Evolutionary conservation across 1,140 invertebrate species (phyloP), one percentile per base, ranked within the genome.

Genomic region (Ceratitis capitata): DNA sequence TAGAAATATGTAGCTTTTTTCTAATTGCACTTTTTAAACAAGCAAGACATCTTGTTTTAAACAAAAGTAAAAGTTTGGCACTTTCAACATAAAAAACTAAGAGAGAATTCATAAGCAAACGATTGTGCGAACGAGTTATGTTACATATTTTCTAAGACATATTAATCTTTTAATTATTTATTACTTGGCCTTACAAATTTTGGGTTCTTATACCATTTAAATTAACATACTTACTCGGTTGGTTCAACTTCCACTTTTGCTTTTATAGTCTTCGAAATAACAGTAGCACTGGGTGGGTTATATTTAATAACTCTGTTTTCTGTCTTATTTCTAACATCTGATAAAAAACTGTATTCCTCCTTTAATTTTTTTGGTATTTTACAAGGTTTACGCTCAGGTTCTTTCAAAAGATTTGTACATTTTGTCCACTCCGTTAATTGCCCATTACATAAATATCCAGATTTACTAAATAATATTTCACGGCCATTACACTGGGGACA

Each of bases 361-460:
- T 95, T 94, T 1, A 96, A 93, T 35, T 95, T 92, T 23, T 92
- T 91, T 2, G 98, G 96, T 45, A 99, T 92, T 88, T 94, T 94
- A 88, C 98, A 97, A 64, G 94, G 91, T n/a, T 90, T 94, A 84
- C 97, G 92, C 88, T 95, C 93, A 9, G 98, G 98, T 29, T 95
- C 93, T 87, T 94, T 94, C 0, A 95, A 95, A 10, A 95, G 89
- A 87, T 95, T 95, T 58, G 94, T 93, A 92, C 98, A 99, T 92
- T 97, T 97, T 0, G 96, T 96, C 97, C 98, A 99, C 91, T 98
- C 98, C 32, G 95, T 96, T 47, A 98, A 88, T 91, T 96, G 93
- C 58, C 98, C 98, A 84, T 90, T 91, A 89, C 98, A 98, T 86
- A 94, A 92, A 89, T 98, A 98, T 1, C 96, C 96, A 29, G 95